A percentile compares a stretch with the other conserved stretches of the same genome.
These are phyloP conservation scores for Brenthis daphne DNA, from an alignment of 2,888 invertebrate genomes.

Conservation along the genomic window DNA sequence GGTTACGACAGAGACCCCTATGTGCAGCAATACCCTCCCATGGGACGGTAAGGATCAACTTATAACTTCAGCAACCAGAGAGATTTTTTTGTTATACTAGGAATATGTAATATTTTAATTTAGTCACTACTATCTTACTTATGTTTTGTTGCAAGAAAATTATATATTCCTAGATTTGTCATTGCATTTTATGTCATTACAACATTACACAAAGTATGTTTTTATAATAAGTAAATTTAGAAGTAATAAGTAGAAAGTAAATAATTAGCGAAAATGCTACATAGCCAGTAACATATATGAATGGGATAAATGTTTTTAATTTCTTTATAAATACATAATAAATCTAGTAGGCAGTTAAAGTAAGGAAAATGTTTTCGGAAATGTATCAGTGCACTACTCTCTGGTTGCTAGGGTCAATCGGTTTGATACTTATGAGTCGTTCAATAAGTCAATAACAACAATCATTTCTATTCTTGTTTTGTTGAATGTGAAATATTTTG, in stretches of 20 bases:
- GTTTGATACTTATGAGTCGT: not conserved
- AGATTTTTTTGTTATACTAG: slow-evolving; percentile 25
- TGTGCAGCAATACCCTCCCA: slow-evolving; percentile 73
- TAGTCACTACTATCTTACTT: not conserved
- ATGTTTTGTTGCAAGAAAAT: slow-evolving; percentile 1
- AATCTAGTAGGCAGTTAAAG: not conserved
- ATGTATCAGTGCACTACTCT: not conserved
- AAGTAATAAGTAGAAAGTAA: no score
- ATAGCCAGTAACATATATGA: no score
- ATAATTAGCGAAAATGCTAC: no score
- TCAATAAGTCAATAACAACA: no score
- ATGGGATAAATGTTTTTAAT: no score
- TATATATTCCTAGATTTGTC: slow-evolving; percentile 22
- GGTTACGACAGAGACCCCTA: slow-evolving; percentile 78
- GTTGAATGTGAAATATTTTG: no score
- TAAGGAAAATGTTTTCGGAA: not conserved
- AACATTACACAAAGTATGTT: not conserved
- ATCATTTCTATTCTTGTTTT: no score
- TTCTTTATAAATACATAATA: not conserved
- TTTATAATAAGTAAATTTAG: not conserved
- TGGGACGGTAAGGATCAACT: slow-evolving; percentile 71
- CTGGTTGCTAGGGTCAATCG: slow-evolving; percentile 16
- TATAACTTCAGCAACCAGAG: slow-evolving; percentile 37
- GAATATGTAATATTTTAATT: slow-evolving; percentile 22
- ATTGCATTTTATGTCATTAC: not conserved